phyloP scores from a whole-genome alignment of 2,113 vertebrate species.

The Phodopus roborovskii region DNA sequence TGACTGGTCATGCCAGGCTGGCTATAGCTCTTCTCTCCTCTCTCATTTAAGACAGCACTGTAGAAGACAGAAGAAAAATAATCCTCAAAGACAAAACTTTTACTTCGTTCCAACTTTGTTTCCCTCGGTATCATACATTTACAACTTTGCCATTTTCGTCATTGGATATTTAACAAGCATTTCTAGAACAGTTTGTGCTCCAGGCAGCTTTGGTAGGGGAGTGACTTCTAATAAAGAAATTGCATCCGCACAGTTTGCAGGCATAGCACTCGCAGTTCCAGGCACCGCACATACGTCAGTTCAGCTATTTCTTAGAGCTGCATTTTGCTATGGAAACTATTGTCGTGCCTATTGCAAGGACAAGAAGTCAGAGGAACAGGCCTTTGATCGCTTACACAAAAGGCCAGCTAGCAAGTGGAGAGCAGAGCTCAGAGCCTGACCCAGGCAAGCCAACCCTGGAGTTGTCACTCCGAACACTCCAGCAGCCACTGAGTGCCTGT shows the following conservation, averaged over 20 bases:
- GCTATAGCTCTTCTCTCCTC: neutral
- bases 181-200: neutral
- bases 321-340: neutral
- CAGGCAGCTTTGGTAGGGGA: neutral
- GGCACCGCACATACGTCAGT: neutral
- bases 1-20: neutral
- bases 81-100: neutral
- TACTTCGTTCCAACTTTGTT: neutral
- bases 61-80: neutral
- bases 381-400: neutral
- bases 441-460: neutral
- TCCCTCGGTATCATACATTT: neutral
- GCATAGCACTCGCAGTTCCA: neutral
- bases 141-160: neutral
- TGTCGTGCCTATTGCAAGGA: neutral
- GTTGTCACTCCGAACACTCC: neutral
- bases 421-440: neutral
- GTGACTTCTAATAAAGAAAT: neutral
- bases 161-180: constrained; percentile 1
- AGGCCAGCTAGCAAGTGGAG: neutral
- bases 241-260: rapidly evolving
- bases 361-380: neutral
- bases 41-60: neutral
- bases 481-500: rapidly evolving
- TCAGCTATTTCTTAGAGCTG: neutral